Conservation (phyloP, 2,888 invertebrate genomes). For the Luffia ferchaultella region DNA sequence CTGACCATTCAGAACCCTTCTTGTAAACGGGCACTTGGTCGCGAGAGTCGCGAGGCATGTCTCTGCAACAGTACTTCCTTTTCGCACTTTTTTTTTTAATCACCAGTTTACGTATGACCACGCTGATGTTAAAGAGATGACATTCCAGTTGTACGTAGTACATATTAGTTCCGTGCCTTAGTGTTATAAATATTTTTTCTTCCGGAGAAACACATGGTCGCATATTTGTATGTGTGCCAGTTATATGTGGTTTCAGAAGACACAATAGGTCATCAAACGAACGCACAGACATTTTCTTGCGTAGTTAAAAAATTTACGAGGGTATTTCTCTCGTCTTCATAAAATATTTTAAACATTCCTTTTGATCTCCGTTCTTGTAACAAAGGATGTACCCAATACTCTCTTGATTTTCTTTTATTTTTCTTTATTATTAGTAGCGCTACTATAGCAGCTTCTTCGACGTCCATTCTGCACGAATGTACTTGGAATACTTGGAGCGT, state of each 20-base stretch:
- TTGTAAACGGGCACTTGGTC: too few species aligned
- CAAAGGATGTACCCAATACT: constrained; percentile 16
- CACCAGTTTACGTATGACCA: too few species aligned
- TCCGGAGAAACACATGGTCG: constrained; percentile 15
- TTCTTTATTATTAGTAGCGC: constrained; percentile 7
- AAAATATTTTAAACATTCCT: constrained; percentile 12
- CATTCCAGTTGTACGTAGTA: too few species aligned
- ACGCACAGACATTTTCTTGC: constrained; percentile 14
- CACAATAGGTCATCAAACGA: constrained; percentile 16
- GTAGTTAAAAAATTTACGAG: constrained; percentile 15
- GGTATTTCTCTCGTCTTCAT: constrained; percentile 15
- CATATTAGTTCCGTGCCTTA: constrained; percentile 15
- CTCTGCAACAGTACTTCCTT: too few species aligned
- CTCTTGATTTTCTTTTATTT: constrained; percentile 10
- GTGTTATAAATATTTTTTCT: constrained; percentile 16
- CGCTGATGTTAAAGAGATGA: too few species aligned
- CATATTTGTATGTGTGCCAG: constrained; percentile 15
- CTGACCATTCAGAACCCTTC: too few species aligned
- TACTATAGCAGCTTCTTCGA: constrained; percentile 12
- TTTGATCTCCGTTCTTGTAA: constrained; percentile 15
- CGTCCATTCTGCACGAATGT: constrained; percentile 13
- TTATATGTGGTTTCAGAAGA: constrained; percentile 12
- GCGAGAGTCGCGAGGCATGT: too few species aligned
- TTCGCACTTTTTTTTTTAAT: too few species aligned
- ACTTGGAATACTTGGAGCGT: constrained; percentile 6